Evolutionary conservation across 2,888 invertebrate species (phyloP).

Genomic region (Tipula helvola): DNA sequence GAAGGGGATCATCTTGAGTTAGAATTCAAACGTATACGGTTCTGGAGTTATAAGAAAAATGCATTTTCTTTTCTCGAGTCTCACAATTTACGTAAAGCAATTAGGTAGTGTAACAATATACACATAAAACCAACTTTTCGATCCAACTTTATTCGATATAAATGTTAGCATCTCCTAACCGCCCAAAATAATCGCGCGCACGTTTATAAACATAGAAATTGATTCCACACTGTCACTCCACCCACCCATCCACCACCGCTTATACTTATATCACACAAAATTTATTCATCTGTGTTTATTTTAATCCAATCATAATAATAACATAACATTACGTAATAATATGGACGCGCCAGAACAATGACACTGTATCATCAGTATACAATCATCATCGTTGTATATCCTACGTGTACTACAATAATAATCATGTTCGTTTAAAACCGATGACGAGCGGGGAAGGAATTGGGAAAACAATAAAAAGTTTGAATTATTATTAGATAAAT

Average conservation of each 20-base stretch:
- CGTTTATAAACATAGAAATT: not conserved
- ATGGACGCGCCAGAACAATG: slow-evolving; percentile 4
- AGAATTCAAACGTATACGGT: too few species aligned
- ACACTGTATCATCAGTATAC: not conserved
- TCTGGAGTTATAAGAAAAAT: too few species aligned
- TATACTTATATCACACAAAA: not conserved
- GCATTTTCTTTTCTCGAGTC: too few species aligned
- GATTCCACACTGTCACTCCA: not conserved
- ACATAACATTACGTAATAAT: too few species aligned
- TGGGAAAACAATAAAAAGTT: not conserved
- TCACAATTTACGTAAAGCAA: too few species aligned
- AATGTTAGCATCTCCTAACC: too few species aligned
- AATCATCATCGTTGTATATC: not conserved
- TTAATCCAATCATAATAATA: not conserved
- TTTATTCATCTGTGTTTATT: not conserved
- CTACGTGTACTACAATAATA: not conserved
- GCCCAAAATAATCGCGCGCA: not conserved
- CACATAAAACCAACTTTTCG: too few species aligned
- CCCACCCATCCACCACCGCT: not conserved
- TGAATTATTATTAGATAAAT: not conserved
- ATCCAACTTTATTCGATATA: too few species aligned
- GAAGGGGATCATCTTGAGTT: too few species aligned
- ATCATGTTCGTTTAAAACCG: not conserved
- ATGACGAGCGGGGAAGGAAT: not conserved
- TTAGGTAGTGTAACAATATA: too few species aligned